Evolutionary conservation across 2,113 vertebrate genomes (phyloP), one percentile per base, ranked within the genome.

Genomic region (Pterocles gutturalis): DNA sequence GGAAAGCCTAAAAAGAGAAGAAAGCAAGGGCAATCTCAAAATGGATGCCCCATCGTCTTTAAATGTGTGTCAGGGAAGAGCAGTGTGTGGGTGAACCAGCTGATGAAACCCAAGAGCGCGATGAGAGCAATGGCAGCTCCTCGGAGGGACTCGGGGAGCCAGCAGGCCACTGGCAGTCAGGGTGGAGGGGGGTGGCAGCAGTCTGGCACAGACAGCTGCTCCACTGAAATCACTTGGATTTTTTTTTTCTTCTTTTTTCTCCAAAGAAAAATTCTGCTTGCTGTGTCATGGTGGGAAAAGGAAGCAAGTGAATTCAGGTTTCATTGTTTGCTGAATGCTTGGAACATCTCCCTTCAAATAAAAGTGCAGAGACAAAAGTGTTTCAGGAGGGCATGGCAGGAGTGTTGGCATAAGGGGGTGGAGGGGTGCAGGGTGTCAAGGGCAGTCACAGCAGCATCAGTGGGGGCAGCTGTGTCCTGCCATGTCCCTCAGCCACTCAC

Each of bases 401-500:
- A 36, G 24, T 1, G 16, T 14, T 11, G 13, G 46, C 3, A 0
- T 28, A 11, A 4, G 34, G 34, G 21, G 38, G 33, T 5, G 17
- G 28, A 19, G 22, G 33, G 62, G 5, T 2, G 5, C 0, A 1
- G 4, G 45, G 22, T 17, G 31, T 8, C 3, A 34, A 8, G 43
- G 49, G 11, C 11, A 5, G 16, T 4, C 28, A 4, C 7, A 1
- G 24, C 20, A 6, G 69, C 5, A 1, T 8, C 3, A 17, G 3
- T 0, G 24, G 45, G 49, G 48, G 4, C 25, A 11, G 43, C 46
- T 11, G 14, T 0, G 11, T 13, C 13, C 36, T 34, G 33, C 60
- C 38, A 5, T 4, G 0, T 8, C 55, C 31, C 69, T 41, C 28
- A 11, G 76, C n/a, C n/a, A 1, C 2, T 4, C 34, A 2, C 2